Evolutionary conservation across 2,888 invertebrate genomes (phyloP).

Genomic region (Synanthedon tipuliformis): DNA sequence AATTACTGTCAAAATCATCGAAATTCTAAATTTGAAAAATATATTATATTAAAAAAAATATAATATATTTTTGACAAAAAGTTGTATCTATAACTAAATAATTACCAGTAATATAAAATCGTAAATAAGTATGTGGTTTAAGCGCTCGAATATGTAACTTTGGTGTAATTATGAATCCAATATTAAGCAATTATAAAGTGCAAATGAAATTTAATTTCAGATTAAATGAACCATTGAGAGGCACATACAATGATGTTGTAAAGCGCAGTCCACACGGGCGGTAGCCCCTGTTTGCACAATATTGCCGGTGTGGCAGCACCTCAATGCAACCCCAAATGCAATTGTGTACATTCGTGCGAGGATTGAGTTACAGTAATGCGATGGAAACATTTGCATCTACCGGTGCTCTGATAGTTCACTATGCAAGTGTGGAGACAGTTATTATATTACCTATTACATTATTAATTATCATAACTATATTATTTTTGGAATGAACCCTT

Average conservation of each 20-base stretch:
- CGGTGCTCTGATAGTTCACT: conserved; percentile 17
- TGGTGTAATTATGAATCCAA: background rate
- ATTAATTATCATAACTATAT: too few species aligned
- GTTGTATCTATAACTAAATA: too few species aligned
- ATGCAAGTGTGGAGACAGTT: conserved; percentile 8
- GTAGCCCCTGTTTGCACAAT: conserved; percentile 55
- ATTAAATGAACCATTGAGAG: background rate
- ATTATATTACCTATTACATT: too few species aligned
- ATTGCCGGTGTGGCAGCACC: conserved; percentile 29
- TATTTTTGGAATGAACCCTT: too few species aligned
- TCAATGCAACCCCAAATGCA: conserved; percentile 62
- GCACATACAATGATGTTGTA: conserved; percentile 17
- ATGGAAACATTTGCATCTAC: conserved; percentile 57
- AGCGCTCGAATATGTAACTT: too few species aligned
- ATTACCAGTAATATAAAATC: too few species aligned
- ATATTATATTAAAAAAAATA: too few species aligned
- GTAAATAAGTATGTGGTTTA: too few species aligned
- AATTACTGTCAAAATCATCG: too few species aligned
- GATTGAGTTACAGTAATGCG: conserved; percentile 61
- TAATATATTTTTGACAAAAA: too few species aligned
- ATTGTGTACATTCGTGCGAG: conserved; percentile 63
- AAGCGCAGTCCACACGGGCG: conserved; percentile 31
- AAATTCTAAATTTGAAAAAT: too few species aligned
- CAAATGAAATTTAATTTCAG: background rate
- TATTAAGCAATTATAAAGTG: background rate